phyloP scores from a whole-genome alignment of 2,888 invertebrate species.

The Ecdyonurus torrentis region DNA sequence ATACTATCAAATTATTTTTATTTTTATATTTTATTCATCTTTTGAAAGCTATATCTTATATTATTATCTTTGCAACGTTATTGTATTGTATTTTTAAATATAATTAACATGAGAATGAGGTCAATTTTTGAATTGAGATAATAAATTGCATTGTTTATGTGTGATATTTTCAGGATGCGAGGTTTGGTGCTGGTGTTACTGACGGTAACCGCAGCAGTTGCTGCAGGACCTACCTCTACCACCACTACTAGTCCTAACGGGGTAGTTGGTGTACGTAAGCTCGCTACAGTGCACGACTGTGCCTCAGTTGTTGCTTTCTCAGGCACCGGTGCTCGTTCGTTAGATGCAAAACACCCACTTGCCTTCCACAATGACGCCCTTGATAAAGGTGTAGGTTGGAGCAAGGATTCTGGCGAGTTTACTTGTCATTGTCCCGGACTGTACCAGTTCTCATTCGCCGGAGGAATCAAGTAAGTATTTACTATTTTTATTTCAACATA shows the following conservation, averaged over 20 bases:
- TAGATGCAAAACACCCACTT: constrained; percentile 13
- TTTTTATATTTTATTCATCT: too few relatives aligned
- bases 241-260: too few relatives aligned
- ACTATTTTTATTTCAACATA: too few relatives aligned
- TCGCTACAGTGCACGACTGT: constrained; percentile 27
- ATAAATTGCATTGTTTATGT: too few relatives aligned
- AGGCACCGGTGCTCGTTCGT: constrained; percentile 17
- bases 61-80: too few relatives aligned
- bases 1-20: too few relatives aligned
- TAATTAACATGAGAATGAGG: too few relatives aligned
- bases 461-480: background rate
- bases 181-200: background rate
- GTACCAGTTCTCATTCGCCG: constrained; percentile 30
- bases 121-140: too few relatives aligned
- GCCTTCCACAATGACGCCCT: constrained; percentile 17
- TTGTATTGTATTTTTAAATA: too few relatives aligned
- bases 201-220: background rate
- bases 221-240: background rate
- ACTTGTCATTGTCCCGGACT: constrained; percentile 30
- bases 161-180: background rate
- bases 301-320: constrained; percentile 27
- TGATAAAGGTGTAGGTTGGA: constrained; percentile 29
- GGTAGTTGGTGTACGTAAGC: constrained; percentile 25
- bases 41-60: too few relatives aligned
- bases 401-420: constrained; percentile 27